Percentiles rank a stretch among this genome's conserved stretches.
Conservation (phyloP, 2,888 invertebrate species). For the Micoletzkya japonica region DNA sequence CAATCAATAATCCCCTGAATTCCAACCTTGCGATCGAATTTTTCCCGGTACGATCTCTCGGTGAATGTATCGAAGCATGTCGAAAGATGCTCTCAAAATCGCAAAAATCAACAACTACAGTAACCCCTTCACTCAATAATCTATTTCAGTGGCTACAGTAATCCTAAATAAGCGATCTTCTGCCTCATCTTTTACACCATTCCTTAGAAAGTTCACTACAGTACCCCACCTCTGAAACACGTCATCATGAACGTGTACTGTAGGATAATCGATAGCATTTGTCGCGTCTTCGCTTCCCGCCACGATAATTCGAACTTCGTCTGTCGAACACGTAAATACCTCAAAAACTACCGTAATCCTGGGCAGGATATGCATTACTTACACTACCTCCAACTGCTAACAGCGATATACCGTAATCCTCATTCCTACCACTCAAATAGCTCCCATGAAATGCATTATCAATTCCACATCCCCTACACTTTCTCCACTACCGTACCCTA, state of each 20-base stretch:
- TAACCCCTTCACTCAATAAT: too few relatives aligned
- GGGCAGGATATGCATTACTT: neutral
- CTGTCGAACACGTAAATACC: conserved; percentile 17
- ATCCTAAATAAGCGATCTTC: neutral
- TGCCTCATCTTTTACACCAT: too few relatives aligned
- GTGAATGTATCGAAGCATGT: conserved; percentile 22
- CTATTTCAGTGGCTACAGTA: neutral
- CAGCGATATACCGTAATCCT: neutral
- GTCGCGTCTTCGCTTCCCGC: conserved; percentile 5
- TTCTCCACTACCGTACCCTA: too few relatives aligned
- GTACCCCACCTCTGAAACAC: conserved; percentile 5
- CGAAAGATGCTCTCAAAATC: conserved; percentile 8
- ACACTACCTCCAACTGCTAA: neutral
- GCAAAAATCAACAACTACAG: too few relatives aligned
- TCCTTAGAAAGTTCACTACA: neutral
- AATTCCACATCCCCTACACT: neutral
- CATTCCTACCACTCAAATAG: neutral
- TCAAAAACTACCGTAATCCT: too few relatives aligned
- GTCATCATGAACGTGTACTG: conserved; percentile 8
- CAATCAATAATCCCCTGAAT: too few relatives aligned
- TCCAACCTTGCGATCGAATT: neutral
- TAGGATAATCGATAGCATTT: conserved; percentile 8
- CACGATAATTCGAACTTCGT: conserved; percentile 13
- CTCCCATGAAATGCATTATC: neutral
- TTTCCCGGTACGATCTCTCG: conserved; percentile 18